These are phyloP conservation scores for Hycleus phaleratus DNA, from an alignment of 1,140 invertebrate genomes.

Conservation along the genomic window DNA sequence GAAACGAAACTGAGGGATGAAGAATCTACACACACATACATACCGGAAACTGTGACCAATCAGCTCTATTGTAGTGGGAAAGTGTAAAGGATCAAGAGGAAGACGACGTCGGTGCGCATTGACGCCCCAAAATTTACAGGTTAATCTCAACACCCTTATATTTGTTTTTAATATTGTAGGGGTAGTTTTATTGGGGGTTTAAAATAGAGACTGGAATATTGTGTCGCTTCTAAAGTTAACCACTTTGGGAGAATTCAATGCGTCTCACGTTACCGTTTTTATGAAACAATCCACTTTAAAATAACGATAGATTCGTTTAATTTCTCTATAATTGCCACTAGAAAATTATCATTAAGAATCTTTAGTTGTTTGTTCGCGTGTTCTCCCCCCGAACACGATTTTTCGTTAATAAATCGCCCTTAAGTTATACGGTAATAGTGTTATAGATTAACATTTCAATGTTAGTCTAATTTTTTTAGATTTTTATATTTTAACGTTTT, in stretches of 20 bases:
- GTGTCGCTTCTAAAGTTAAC: constrained; percentile 32
- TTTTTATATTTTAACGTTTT: too few relatives aligned
- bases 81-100: constrained; percentile 3
- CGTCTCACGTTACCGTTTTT: constrained; percentile 30
- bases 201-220: constrained; percentile 24
- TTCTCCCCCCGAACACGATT: neutral
- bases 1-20: constrained; percentile 12
- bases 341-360: neutral
- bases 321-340: too few relatives aligned
- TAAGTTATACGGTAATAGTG: constrained; percentile 1
- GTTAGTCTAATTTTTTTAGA: neutral
- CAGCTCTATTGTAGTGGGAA: constrained; percentile 1
- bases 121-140: too few relatives aligned
- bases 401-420: constrained; percentile 1
- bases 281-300: constrained; percentile 27
- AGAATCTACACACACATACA: neutral
- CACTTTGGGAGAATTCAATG: constrained; percentile 32
- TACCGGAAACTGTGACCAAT: constrained; percentile 31
- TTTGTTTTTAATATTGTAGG: too few relatives aligned
- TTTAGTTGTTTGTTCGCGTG: neutral
- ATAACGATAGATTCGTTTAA: too few relatives aligned
- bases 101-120: constrained; percentile 10
- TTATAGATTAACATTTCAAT: constrained; percentile 16
- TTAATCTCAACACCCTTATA: too few relatives aligned
- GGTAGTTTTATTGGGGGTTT: too few relatives aligned